Evolutionary conservation across 2,797 vertebrate species (phyloP).

Genomic region (Ctenopoma kingsleyae): DNA sequence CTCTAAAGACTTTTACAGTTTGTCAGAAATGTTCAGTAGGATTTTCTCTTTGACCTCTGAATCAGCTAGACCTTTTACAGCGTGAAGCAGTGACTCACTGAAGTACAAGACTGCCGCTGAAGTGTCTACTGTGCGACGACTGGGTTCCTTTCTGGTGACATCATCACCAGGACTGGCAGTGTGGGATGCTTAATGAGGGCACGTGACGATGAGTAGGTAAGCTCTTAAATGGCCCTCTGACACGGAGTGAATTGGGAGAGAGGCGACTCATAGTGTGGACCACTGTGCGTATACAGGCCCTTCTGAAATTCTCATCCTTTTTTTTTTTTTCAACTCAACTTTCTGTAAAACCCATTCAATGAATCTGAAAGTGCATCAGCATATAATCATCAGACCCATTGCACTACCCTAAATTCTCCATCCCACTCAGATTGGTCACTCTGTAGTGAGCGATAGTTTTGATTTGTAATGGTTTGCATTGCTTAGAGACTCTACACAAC

Average conservation of each 20-base stretch:
- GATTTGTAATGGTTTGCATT: constrained; percentile 48
- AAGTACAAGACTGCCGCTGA: constrained; percentile 46
- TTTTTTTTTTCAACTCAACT: constrained; percentile 28
- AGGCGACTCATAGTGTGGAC: constrained; percentile 44
- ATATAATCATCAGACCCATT: constrained; percentile 50
- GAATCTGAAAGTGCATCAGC: constrained; percentile 48
- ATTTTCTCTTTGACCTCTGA: constrained; percentile 48
- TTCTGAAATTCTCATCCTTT: constrained; percentile 67
- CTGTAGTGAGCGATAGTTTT: constrained; percentile 65
- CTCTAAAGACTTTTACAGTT: constrained; percentile 23
- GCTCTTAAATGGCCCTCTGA: constrained; percentile 52
- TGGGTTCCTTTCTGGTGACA: constrained; percentile 54
- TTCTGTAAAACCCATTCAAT: constrained; percentile 73
- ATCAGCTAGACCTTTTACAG: constrained; percentile 51
- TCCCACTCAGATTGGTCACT: constrained; percentile 52
- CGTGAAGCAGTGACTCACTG: constrained; percentile 48
- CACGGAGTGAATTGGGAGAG: constrained; percentile 40
- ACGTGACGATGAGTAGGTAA: constrained; percentile 60
- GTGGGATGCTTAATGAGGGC: constrained; percentile 66
- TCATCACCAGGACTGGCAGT: constrained; percentile 54
- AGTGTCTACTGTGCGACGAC: constrained; percentile 45
- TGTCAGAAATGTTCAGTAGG: constrained; percentile 47
- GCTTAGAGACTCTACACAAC: constrained; percentile 26
- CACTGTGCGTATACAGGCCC: constrained; percentile 52
- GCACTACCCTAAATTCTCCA: constrained; percentile 59